Percentiles rank a stretch among this genome's conserved stretches.
phyloP scores from a whole-genome alignment of 1,140 invertebrate genomes.

The Euschistus heros region DNA sequence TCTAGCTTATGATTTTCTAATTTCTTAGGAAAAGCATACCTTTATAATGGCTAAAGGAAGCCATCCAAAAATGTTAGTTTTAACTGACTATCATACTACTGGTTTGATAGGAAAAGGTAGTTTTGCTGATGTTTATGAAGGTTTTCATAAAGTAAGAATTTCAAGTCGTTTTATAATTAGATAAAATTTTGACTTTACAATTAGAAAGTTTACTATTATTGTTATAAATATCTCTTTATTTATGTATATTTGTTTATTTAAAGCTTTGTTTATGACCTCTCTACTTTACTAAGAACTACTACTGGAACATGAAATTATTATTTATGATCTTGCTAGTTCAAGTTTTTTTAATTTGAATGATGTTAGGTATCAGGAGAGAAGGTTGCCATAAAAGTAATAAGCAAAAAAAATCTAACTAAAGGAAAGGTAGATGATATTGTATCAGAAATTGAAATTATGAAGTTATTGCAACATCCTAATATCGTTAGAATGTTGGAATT shows the following conservation, averaged over 20 bases:
- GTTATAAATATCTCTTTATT: neutral
- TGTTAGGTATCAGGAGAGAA: constrained; percentile 30
- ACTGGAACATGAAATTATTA: too few species aligned
- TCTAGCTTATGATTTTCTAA: neutral
- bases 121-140: constrained; percentile 79
- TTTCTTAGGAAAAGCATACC: neutral
- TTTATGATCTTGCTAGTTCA: too few species aligned
- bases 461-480: constrained; percentile 68
- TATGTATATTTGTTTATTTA: too few species aligned
- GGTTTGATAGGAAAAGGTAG: constrained; percentile 79
- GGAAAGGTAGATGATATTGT: constrained; percentile 69
- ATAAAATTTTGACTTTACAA: neutral
- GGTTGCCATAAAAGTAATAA: constrained; percentile 75
- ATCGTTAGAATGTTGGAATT: constrained; percentile 81
- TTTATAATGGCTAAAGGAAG: neutral
- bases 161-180: neutral
- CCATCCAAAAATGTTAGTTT: neutral
- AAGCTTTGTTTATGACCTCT: too few species aligned
- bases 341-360: too few species aligned
- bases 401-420: constrained; percentile 60
- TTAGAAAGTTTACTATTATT: neutral
- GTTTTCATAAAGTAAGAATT: constrained; percentile 56
- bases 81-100: constrained; percentile 52
- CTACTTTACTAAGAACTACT: too few species aligned
- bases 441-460: constrained; percentile 74